Conservation (phyloP, 1,140 invertebrate genomes). For the Atta texana region DNA sequence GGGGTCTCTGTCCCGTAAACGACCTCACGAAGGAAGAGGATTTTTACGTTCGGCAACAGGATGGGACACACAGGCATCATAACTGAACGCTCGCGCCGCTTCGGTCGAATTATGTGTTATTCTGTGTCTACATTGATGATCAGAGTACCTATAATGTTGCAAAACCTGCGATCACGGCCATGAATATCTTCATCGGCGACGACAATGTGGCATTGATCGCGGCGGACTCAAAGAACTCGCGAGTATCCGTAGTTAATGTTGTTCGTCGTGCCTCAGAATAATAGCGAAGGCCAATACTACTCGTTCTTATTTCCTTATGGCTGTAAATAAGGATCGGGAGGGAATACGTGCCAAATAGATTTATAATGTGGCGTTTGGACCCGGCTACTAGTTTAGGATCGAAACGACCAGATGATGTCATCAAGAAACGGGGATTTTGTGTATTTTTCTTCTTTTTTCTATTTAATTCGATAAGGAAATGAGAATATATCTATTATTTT, state of each 20-base stretch:
- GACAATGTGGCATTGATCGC: neutral
- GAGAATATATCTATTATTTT: neutral
- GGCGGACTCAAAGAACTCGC: neutral
- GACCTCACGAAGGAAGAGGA: constrained; percentile 48
- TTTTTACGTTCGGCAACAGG: constrained; percentile 61
- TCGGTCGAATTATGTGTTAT: constrained; percentile 1
- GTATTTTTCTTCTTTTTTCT: neutral
- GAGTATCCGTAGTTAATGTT: constrained; percentile 20
- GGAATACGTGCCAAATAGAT: constrained; percentile 18
- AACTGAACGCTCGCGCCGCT: constrained; percentile 33
- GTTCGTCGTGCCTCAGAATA: neutral
- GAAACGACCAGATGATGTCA: constrained; percentile 37
- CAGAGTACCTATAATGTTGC: neutral
- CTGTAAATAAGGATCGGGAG: constrained; percentile 15
- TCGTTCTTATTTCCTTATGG: constrained; percentile 9
- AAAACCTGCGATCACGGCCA: neutral
- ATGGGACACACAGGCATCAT: neutral
- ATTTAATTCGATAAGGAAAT: neutral
- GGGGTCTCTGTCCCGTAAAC: constrained; percentile 76
- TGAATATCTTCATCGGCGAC: constrained; percentile 51
- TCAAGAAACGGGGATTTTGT: neutral
- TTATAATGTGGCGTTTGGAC: constrained; percentile 18
- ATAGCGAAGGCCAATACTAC: neutral
- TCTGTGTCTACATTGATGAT: neutral
- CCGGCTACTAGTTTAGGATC: constrained; percentile 20